Evolutionary conservation across 2,797 vertebrate species (phyloP), one percentile per base, ranked within the genome.

Genomic region (Sebastes jordani): DNA sequence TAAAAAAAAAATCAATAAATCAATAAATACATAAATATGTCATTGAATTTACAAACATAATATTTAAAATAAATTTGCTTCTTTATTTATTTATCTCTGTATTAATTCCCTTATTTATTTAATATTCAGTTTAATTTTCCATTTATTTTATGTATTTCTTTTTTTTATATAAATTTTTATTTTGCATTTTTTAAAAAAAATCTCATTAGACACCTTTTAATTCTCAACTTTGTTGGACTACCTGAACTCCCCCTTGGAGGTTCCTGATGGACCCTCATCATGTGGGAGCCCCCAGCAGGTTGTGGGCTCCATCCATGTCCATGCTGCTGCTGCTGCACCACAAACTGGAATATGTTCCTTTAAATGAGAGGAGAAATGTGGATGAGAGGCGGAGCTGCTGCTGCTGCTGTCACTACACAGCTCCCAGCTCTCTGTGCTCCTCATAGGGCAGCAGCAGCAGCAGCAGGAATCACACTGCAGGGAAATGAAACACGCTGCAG

Each of bases 331-430:
- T 38, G 38, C 38, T 42, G 38, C 38, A 42, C 14, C 84, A 85
- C 86, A 86, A 76, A 87, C 87, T 90, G 94, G 93, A 96, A 95
- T 42, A 42, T 96, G 96, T 95, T 93, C 91, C 94, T 93, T 96
- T 95, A 96, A 95, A 93, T 87, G 75, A 25, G 72, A 70, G 73
- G 73, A 65, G 61, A 91, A 91, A 85, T 62, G 87, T 67, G 87
- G 68, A 64, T 54, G 74, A 69, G 86, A 91, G 95, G 95, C 91
- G 95, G 92, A 90, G 94, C 92, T 66, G 78, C 67, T 5, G 70
- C 67, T 5, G 70, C 72, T 1, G 71, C 93, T 93, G 94, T 94
- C 94, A 91, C 76, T 81, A 75, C 74, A 70, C 80, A 8, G 20
- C 9, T 88, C 64, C 25, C 10, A 46, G 7, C 52, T 61, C 74